Percentiles rank a stretch among this genome's conserved stretches.
phyloP scores from a whole-genome alignment of 2,113 vertebrate species.

The Microcebus ravelobensis region DNA sequence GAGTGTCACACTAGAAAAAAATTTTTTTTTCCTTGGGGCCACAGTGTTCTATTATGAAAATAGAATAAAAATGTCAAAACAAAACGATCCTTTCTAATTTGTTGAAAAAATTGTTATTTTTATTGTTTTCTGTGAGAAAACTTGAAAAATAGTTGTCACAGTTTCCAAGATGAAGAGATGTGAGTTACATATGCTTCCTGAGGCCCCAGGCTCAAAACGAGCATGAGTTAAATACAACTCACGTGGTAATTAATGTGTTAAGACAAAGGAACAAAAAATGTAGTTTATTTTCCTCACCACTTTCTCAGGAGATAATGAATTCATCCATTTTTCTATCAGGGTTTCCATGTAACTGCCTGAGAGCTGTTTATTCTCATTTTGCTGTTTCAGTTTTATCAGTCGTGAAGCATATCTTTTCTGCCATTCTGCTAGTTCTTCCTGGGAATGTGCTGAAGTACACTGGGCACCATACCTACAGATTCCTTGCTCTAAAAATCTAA shows the following conservation, averaged over 20 bases:
- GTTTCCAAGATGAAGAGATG: no score
- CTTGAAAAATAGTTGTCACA: no score
- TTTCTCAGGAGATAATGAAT: constrained; percentile 97
- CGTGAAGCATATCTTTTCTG: constrained; percentile 97
- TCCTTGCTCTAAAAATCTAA: constrained; percentile 97
- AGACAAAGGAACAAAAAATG: constrained; percentile 53
- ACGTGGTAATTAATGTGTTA: neutral
- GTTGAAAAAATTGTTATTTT: no score
- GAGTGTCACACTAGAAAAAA: no score
- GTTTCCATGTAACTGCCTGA: constrained; percentile 98
- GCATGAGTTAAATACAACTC: no score
- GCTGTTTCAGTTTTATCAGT: constrained; percentile 96
- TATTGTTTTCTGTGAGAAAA: no score
- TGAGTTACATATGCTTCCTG: no score
- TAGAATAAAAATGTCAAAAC: no score
- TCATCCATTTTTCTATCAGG: constrained; percentile 99
- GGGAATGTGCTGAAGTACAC: constrained; percentile 98
- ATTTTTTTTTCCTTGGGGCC: no score
- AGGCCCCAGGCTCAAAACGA: no score
- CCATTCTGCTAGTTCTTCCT: constrained; percentile 98
- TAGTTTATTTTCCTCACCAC: constrained; percentile 89
- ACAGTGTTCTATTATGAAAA: no score
- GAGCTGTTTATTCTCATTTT: constrained; percentile 97
- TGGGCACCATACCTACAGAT: constrained; percentile 98
- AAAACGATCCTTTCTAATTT: no score